These are phyloP conservation scores for Steinernema khuongi DNA, from an alignment of 1,140 invertebrate genomes.

Conservation along the genomic window DNA sequence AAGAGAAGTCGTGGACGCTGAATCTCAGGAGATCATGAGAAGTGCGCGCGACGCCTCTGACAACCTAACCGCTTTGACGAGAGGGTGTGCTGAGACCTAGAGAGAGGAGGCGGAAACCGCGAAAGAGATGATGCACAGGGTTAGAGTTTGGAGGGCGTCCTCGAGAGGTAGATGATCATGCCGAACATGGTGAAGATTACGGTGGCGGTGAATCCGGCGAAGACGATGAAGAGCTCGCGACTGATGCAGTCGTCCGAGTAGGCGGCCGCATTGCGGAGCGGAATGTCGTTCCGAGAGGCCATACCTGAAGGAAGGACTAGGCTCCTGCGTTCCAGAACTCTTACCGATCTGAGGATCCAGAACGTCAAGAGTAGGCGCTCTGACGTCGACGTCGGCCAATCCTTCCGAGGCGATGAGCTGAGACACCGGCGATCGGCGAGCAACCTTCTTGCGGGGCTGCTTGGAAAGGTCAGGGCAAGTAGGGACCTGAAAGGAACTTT, in stretches of 20 bases:
- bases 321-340: not conserved
- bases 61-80: slow-evolving; percentile 11
- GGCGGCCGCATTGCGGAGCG: not conserved
- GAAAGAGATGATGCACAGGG: not conserved
- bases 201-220: slow-evolving; percentile 19
- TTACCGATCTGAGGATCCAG: slow-evolving; percentile 45
- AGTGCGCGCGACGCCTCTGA: slow-evolving; percentile 8
- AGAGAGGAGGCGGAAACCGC: not conserved
- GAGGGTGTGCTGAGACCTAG: slow-evolving; percentile 14
- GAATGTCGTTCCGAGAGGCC: not conserved
- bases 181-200: slow-evolving; percentile 23
- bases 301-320: slow-evolving; percentile 4
- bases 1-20: slow-evolving; percentile 16
- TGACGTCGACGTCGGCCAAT: slow-evolving; percentile 44
- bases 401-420: slow-evolving; percentile 7
- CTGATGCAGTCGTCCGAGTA: slow-evolving; percentile 11
- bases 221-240: slow-evolving; percentile 11
- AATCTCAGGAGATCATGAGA: slow-evolving; percentile 4
- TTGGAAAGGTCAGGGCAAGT: slow-evolving; percentile 50
- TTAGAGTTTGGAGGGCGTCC: not conserved
- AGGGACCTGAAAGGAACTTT: slow-evolving; percentile 44
- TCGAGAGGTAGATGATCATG: slow-evolving; percentile 11
- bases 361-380: slow-evolving; percentile 42
- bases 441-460: slow-evolving; percentile 34
- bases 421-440: slow-evolving; percentile 27